Base-by-base conservation (phyloP, 2,113 vertebrate genomes). In the Morone chrysops region DNA sequence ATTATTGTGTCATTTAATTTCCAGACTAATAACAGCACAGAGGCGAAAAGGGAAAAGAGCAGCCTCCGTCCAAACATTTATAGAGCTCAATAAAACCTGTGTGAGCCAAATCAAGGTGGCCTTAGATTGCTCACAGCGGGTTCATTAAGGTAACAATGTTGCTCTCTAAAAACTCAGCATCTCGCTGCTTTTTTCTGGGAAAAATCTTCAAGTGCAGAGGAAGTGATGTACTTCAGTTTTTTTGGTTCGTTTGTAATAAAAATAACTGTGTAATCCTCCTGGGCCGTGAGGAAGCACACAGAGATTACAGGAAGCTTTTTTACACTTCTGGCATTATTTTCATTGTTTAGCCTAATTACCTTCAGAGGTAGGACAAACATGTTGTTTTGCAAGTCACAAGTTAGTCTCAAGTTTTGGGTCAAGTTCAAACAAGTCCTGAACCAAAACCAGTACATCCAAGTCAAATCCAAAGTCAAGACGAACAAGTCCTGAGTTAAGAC, bases 61-160 rank as follows among this genome's bases (percentile, higher is more conserved):
- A 16, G 60, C 43, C 31, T 57, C 61, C 43, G 57, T 83, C 77
- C 72, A 71, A 85, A 85, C 67, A 80, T 83, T 71, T 75, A 54
- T 16, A 31, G 20, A 76, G 61, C 66, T 89, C 70, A 78, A 78
- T 85, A 63, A 81, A 82, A 69, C 13, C 62, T 13, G 38, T 6
- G n/a, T 20, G 67, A 84, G 78, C 31, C 53, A 59, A 72, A 80
- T 82, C 57, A 70, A 48, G 69, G 45, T 45, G 25, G 53, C 70
- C 43, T 79, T 50, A 5, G 53, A 83, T 41, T 53, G 57, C 74
- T 84, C 83, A 67, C 81, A 63, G 78, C 5, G 6, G 79, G 50
- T 85, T 81, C 73, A 78, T 89, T 78, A 85, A 85, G 60, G 53
- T 53, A 76, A 75, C 41, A 83, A 66, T 36, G 48, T 14, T 20